A percentile compares a stretch with the other conserved stretches of the same genome.
phyloP scores from a whole-genome alignment of 2,113 vertebrate genomes.

The Elaphurus davidianus region DNA sequence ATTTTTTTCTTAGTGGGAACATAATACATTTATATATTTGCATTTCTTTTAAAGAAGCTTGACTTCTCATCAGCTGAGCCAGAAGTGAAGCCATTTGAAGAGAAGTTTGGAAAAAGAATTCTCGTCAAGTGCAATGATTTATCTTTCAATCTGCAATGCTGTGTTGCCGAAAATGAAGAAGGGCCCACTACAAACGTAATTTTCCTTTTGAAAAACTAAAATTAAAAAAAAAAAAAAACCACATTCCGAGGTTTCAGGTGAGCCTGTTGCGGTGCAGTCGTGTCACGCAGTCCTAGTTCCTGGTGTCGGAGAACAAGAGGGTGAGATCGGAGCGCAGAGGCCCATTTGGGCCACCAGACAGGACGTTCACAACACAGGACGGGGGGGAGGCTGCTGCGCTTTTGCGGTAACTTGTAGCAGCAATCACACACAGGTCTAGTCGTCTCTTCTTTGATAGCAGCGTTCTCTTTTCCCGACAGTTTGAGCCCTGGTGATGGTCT shows the following conservation, averaged over 20 bases:
- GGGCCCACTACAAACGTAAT: conserved; percentile 97
- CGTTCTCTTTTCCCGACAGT: background rate
- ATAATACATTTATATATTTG: background rate
- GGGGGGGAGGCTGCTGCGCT: background rate
- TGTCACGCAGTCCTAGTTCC: background rate
- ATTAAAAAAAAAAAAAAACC: background rate
- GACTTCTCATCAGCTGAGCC: conserved; percentile 95
- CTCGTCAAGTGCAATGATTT: conserved; percentile 97
- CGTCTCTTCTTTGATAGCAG: background rate
- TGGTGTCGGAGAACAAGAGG: background rate
- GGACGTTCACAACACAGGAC: background rate
- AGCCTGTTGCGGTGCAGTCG: background rate
- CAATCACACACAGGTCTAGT: background rate
- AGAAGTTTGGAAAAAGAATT: conserved; percentile 96
- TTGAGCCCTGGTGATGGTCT: background rate
- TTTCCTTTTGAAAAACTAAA: background rate
- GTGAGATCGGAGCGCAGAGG: background rate
- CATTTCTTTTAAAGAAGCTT: conserved; percentile 87
- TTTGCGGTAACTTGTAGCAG: background rate
- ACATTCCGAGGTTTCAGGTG: background rate
- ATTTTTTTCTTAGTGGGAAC: background rate
- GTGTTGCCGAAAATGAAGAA: conserved; percentile 97
- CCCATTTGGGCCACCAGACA: background rate
- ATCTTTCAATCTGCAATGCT: conserved; percentile 97
- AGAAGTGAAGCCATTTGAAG: conserved; percentile 96